A percentile compares a stretch with the other conserved stretches of the same genome.
Evolutionary conservation across 2,888 invertebrate genomes (phyloP).

Genomic region (Selenia dentaria): DNA sequence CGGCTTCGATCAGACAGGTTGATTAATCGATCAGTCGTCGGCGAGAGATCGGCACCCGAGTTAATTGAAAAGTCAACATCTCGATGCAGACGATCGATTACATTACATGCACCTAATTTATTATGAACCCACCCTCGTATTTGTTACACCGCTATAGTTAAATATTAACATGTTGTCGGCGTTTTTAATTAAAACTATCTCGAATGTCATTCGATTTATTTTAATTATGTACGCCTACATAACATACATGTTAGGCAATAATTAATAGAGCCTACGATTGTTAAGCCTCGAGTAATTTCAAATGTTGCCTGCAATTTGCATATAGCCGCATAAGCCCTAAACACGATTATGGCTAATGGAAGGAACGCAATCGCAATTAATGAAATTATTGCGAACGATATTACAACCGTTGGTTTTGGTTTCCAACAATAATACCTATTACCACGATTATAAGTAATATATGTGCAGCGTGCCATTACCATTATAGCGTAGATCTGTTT

Average conservation of each 20-base stretch:
- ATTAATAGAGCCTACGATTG: constrained; percentile 21
- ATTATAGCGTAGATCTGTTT: too few species aligned
- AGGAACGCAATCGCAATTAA: constrained; percentile 42
- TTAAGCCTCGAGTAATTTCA: constrained; percentile 24
- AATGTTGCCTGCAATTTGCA: constrained; percentile 27
- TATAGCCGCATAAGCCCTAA: constrained; percentile 41
- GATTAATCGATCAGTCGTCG: constrained; percentile 63
- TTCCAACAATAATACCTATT: constrained; percentile 21
- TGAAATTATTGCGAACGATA: constrained; percentile 45
- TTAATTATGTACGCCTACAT: constrained; percentile 21
- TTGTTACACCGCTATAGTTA: constrained; percentile 25
- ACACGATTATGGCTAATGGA: constrained; percentile 42
- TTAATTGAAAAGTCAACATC: constrained; percentile 84
- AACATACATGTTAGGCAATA: constrained; percentile 14
- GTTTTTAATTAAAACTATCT: constrained; percentile 21
- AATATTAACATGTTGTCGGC: constrained; percentile 20
- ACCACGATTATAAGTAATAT: not conserved
- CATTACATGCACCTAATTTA: constrained; percentile 61
- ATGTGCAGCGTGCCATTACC: not conserved
- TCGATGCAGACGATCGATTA: constrained; percentile 67
- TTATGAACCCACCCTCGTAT: constrained; percentile 48
- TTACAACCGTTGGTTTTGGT: constrained; percentile 36
- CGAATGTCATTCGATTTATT: constrained; percentile 19
- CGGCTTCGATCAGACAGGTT: constrained; percentile 49
- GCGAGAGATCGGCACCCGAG: constrained; percentile 62